phyloP scores from a whole-genome alignment of 2,113 vertebrate genomes.

The Osmerus eperlanus region DNA sequence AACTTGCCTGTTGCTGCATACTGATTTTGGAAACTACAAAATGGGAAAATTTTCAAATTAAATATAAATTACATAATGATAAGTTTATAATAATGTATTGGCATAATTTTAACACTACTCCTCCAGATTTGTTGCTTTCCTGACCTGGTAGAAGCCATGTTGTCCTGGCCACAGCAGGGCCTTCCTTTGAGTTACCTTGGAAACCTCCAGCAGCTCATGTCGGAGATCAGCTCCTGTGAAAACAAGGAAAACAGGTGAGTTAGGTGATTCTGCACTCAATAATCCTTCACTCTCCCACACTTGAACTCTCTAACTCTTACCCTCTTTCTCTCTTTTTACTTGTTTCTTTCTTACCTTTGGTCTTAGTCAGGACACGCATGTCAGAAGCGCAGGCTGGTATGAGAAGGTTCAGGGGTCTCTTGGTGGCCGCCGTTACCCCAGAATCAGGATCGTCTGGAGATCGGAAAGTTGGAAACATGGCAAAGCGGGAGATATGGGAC shows the following conservation, averaged over 20 bases:
- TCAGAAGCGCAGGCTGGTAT: not conserved
- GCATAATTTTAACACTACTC: not conserved
- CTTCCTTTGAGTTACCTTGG: not conserved
- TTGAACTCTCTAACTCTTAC: not conserved
- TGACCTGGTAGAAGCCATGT: not conserved
- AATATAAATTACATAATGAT: not conserved
- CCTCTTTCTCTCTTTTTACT: not conserved
- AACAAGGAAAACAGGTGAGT: not conserved
- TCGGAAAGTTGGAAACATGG: conserved; percentile 50
- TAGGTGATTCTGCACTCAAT: not conserved
- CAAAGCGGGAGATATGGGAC: conserved; percentile 47
- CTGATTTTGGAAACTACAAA: not conserved
- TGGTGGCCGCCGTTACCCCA: not conserved
- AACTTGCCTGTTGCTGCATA: not conserved
- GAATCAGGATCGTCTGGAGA: conserved; percentile 38
- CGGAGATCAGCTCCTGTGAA: not conserved
- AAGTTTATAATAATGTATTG: not conserved
- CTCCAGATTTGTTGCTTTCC: not conserved
- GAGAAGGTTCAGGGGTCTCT: not conserved
- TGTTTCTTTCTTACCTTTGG: not conserved
- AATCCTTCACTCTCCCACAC: not conserved
- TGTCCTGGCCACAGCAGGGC: conserved; percentile 2
- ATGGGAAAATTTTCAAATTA: not conserved
- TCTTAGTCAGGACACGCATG: not conserved
- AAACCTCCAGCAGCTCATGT: not conserved